phyloP scores from a whole-genome alignment of 2,113 vertebrate species.

The Stegastes partitus region DNA sequence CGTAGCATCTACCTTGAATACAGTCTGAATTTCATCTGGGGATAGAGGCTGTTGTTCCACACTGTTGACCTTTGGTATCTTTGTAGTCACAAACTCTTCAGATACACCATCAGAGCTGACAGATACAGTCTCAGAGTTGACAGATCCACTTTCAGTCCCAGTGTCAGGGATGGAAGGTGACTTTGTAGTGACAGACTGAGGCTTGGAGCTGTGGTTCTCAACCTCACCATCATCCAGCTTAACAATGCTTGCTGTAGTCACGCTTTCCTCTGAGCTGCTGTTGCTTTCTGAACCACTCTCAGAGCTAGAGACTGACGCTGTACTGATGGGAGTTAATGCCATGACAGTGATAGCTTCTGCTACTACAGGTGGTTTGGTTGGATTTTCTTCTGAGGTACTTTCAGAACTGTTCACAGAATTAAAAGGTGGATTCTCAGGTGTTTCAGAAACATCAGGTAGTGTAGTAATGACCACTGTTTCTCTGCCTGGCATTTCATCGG shows the following conservation, averaged over 20 bases:
- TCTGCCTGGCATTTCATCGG: neutral
- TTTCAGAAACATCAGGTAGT: conserved; percentile 22
- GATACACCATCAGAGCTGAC: conserved; percentile 38
- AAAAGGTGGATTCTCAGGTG: conserved; percentile 24
- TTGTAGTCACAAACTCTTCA: conserved; percentile 35
- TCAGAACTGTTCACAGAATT: conserved; percentile 9
- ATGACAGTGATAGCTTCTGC: conserved; percentile 15
- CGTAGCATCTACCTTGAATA: conserved; percentile 67
- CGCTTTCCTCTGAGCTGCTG: conserved; percentile 52
- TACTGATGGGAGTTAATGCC: conserved; percentile 1
- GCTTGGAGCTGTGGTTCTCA: conserved; percentile 2
- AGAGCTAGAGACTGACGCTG: conserved; percentile 33
- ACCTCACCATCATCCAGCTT: conserved; percentile 3
- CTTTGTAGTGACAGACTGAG: conserved; percentile 5
- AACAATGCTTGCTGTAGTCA: conserved; percentile 9
- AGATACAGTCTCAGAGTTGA: conserved; percentile 24
- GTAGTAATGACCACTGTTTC: neutral
- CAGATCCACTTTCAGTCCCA: conserved; percentile 28
- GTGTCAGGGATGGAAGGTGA: conserved; percentile 10
- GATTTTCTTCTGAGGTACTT: conserved; percentile 29
- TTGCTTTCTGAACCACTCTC: conserved; percentile 39
- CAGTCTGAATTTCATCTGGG: conserved; percentile 64
- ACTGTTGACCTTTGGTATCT: conserved; percentile 15
- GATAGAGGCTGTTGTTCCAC: conserved; percentile 27
- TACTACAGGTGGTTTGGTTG: neutral